Base-by-base conservation (phyloP, 1,140 invertebrate genomes). In the Mizuhopecten yessoensis region DNA sequence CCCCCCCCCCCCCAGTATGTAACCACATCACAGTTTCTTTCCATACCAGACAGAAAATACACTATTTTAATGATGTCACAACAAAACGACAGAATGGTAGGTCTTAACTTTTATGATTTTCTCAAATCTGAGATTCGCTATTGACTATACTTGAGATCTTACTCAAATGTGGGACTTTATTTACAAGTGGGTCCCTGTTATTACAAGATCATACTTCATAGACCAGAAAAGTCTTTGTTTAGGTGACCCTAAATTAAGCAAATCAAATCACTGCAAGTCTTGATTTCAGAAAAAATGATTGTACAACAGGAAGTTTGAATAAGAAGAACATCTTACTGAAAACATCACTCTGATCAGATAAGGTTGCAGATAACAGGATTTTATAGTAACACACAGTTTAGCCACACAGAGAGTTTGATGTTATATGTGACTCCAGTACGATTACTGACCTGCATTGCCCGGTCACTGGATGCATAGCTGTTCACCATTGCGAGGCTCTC, bases 401-500 rank as follows among this genome's bases (percentile, higher is more conserved):
- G 45, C 45, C 45, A 15, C 45, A 49, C 45, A 49, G 13, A 17
- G 29, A 29, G 29, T 0, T 29, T 5, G 1, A 39, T 39, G 36
- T 39, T 39, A 75, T 75, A 75, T 75, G 1, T n/a, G 29, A 75
- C n/a, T 7, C 11, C 11, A 39, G 34, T 88, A 33, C 23, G 29
- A 33, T 11, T 34, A 90, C 93, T 94, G 93, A 96, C 96, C 95
- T 99, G 99, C 98, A 99, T 99, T 11, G 98, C 98, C 97, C 99
- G 99, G 96, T 99, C 99, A 92, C 98, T 98, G 15, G 97, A 98
- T 0, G 98, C 98, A 96, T 98, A 99, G 95, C 98, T 99, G 95
- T 99, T 99, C 94, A 99, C 99, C 11, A 99, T 97, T 0, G 98
- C 98, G 0, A 99, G 96, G 93, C 98, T 98, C 96, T 99, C 98